Base-by-base conservation (phyloP, 2,888 invertebrate genomes). In the Chloroclystis v-ata region DNA sequence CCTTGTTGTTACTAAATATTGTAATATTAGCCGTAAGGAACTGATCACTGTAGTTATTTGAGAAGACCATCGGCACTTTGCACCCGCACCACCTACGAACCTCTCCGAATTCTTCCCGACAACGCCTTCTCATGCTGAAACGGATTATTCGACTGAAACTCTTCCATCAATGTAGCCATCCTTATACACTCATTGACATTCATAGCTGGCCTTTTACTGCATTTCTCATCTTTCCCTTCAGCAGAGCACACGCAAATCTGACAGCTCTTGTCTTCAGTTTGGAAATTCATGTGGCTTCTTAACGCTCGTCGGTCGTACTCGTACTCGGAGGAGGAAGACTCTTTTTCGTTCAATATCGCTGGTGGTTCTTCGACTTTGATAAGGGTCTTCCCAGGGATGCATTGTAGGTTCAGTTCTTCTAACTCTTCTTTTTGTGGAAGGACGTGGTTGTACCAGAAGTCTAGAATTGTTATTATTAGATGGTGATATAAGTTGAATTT, bases 161-260 rank as follows among this genome's bases (percentile, higher is more conserved):
- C 43, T 0, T 69, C 56, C 29, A 50, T 63, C 1, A 75, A 7
- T 0, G 33, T 40, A 0, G 59, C 59, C 57, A 82, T 58, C 37
- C 69, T 52, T 1, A 85, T 48, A 39, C 86, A 87, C 52, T 86
- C 86, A 38, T 86, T 85, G 0, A 82, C 60, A 37, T 74, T 82
- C 26, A 56, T 67, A 0, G 81, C 78, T 1, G 82, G 77, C 60
- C 84, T 69, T 2, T 63, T 68, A 0, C 62, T 69, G 40, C 86
- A 87, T 30, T 75, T 68, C 28, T 82, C 75, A 30, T 78, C 60
- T 54, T 69, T 72, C 0, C 82, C 86, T 1, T 75, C 72, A 0
- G 59, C 59, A 0, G 82, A 78, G 37, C 86, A 87, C 0, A 83
- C 69, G 37, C 86, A 87, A 0, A 85, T 60, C 39, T 65, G 57